These are phyloP conservation scores for Megaptera novaeangliae DNA, from an alignment of 2,113 vertebrate species.

Conservation along the genomic window DNA sequence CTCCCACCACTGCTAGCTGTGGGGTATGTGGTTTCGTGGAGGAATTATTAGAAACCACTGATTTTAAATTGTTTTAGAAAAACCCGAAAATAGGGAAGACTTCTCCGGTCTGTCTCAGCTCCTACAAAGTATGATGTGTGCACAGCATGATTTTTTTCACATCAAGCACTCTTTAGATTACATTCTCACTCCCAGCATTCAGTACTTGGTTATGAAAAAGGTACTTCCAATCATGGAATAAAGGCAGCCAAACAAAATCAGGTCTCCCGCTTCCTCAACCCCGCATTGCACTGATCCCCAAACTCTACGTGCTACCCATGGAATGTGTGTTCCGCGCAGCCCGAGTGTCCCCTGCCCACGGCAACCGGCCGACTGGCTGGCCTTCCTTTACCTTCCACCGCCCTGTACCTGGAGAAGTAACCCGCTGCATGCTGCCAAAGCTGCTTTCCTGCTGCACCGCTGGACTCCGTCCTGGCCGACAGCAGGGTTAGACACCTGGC, in stretches of 20 bases:
- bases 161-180: accelerated
- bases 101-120: not conserved
- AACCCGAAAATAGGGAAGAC: not conserved
- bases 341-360: not conserved
- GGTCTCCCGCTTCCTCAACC: too few species aligned
- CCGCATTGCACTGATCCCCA: accelerated
- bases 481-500: not conserved
- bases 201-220: not conserved
- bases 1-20: accelerated
- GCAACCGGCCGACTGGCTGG: not conserved
- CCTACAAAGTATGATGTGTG: accelerated
- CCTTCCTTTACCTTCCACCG: not conserved
- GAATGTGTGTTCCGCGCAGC: too few species aligned
- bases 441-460: accelerated
- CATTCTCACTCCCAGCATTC: not conserved
- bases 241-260: not conserved
- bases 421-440: not conserved
- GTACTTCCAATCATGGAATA: not conserved
- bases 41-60: not conserved
- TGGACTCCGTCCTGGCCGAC: not conserved
- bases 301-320: accelerated
- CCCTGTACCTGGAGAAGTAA: too few species aligned
- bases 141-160: accelerated
- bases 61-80: not conserved
- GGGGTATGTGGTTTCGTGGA: accelerated